Conservation (phyloP, 2,113 vertebrate species). For the Sylvietta virens region DNA sequence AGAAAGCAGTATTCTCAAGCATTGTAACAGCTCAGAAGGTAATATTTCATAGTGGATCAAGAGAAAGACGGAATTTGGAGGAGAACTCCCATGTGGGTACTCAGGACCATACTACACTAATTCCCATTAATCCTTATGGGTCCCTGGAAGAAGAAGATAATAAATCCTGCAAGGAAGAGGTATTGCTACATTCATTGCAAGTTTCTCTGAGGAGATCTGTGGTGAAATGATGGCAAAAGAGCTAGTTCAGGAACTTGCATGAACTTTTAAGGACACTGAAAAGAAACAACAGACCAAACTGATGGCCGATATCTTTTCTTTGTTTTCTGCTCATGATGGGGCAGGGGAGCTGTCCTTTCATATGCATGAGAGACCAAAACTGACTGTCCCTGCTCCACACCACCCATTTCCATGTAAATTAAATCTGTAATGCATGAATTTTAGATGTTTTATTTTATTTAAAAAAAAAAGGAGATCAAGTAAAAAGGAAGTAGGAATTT, state of each 20-base stretch:
- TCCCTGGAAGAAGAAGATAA: background rate
- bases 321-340: background rate
- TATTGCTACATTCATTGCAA: background rate
- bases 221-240: background rate
- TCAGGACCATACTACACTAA: background rate
- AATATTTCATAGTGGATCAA: background rate
- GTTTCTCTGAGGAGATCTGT: background rate
- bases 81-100: background rate
- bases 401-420: background rate
- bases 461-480: background rate
- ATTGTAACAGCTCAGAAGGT: background rate
- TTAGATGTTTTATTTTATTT: background rate
- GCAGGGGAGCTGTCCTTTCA: background rate
- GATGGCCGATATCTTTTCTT: background rate
- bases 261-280: background rate
- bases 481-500: background rate
- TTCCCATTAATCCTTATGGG: background rate
- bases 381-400: background rate
- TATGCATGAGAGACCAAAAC: background rate
- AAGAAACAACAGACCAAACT: background rate
- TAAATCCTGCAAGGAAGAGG: background rate
- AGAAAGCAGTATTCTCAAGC: background rate
- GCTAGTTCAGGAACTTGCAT: background rate
- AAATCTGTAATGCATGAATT: background rate
- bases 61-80: background rate